phyloP scores from a whole-genome alignment of 2,888 invertebrate species.

The Chrysolina oricalcia region DNA sequence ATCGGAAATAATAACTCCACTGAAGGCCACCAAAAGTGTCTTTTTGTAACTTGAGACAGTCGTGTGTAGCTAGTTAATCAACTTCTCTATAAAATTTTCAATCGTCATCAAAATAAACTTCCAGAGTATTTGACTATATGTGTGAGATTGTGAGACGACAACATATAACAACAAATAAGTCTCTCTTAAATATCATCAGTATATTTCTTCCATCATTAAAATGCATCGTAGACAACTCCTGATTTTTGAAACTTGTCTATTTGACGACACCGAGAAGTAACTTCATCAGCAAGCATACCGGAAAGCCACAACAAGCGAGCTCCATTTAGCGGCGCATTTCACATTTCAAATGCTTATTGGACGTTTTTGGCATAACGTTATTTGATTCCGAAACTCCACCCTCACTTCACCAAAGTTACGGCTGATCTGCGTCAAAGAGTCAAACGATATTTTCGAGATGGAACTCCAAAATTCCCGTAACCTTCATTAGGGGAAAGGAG shows the following conservation, averaged over 20 bases:
- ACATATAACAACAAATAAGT: too few species aligned
- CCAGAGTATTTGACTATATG: too few species aligned
- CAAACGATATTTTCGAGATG: slow-evolving; percentile 29
- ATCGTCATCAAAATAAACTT: too few species aligned
- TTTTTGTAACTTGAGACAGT: too few species aligned
- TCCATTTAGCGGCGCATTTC: slow-evolving; percentile 27
- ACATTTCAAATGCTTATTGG: slow-evolving; percentile 29
- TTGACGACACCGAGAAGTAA: slow-evolving; percentile 6
- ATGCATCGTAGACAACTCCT: neutral
- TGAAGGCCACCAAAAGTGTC: too few species aligned
- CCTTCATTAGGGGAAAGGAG: slow-evolving; percentile 22
- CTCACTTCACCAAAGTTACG: slow-evolving; percentile 27
- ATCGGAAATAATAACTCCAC: too few species aligned
- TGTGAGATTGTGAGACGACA: too few species aligned
- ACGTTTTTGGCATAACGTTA: slow-evolving; percentile 33
- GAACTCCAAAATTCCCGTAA: slow-evolving; percentile 29
- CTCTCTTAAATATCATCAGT: too few species aligned
- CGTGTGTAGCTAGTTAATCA: too few species aligned
- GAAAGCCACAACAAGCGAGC: slow-evolving; percentile 22
- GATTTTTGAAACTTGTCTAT: slow-evolving; percentile 4
- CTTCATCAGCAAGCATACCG: slow-evolving; percentile 5
- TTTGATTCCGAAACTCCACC: slow-evolving; percentile 31
- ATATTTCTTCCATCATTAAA: too few species aligned
- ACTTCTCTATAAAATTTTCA: too few species aligned
- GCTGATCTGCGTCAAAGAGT: slow-evolving; percentile 34